A percentile compares a stretch with the other conserved stretches of the same genome.
phyloP scores from a whole-genome alignment of 1,140 invertebrate genomes.

The Oscheius sp. region DNA sequence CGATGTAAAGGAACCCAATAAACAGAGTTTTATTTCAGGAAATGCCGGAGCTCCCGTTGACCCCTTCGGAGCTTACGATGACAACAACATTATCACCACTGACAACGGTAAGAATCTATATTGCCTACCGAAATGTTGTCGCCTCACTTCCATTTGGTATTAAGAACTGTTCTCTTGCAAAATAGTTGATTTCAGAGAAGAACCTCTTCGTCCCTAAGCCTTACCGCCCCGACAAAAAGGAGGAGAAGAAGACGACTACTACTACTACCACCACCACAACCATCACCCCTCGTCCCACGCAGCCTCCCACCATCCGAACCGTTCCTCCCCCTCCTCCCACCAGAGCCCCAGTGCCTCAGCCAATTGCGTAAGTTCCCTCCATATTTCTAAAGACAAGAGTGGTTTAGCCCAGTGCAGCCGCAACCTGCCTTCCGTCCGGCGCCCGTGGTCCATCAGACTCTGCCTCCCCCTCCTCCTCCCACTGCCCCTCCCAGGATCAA shows the following conservation, averaged over 20 bases:
- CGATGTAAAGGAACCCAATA: too few species aligned
- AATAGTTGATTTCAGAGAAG: constrained; percentile 37
- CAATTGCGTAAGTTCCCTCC: constrained; percentile 15
- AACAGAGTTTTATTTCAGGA: too few species aligned
- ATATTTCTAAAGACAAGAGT: not conserved
- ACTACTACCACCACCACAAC: constrained; percentile 35
- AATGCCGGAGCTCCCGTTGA: not conserved
- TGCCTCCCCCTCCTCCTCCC: constrained; percentile 7
- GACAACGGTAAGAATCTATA: constrained; percentile 33
- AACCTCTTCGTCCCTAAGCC: constrained; percentile 52
- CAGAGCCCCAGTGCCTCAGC: constrained; percentile 31
- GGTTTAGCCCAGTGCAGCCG: constrained; percentile 15
- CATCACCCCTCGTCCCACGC: too few species aligned
- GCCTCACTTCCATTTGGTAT: not conserved
- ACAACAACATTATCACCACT: constrained; percentile 43
- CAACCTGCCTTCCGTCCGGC: constrained; percentile 37
- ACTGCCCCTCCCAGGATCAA: constrained; percentile 16
- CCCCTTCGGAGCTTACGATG: constrained; percentile 51
- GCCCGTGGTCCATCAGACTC: constrained; percentile 14
- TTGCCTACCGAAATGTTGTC: not conserved
- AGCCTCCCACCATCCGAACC: not conserved
- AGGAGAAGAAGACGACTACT: constrained; percentile 41
- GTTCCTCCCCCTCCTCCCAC: not conserved
- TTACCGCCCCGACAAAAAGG: constrained; percentile 50
- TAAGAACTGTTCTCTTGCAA: not conserved